Percentiles rank a stretch among this genome's conserved stretches.
Conservation (phyloP, 30 jellyfish, hydroid and myxozoan genomes). For the Cassiopea xamachana region DNA sequence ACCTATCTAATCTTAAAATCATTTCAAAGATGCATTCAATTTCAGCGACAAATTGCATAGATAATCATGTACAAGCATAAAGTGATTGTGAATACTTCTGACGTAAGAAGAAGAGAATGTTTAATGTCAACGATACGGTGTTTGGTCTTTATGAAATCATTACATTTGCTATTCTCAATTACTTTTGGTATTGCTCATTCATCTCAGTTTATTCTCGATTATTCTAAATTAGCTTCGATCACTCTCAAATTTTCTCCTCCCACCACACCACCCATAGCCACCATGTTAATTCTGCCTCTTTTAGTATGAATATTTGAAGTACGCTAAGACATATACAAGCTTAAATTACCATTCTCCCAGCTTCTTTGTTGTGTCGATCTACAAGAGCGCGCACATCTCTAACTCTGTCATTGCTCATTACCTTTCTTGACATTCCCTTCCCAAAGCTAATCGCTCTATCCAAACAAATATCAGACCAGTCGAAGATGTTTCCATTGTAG, state of each 20-base stretch:
- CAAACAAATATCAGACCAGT: constrained; percentile 83
- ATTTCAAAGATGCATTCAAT: not conserved
- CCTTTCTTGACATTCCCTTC: constrained; percentile 64
- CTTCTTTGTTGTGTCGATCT: constrained; percentile 82
- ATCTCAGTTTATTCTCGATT: not conserved
- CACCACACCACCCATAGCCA: no score
- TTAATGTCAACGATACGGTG: no score
- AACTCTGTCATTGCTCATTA: constrained; percentile 70
- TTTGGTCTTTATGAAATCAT: no score
- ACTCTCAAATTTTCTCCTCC: no score
- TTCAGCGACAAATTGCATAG: not conserved
- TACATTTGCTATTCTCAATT: no score
- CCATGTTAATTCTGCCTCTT: no score
- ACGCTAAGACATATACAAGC: no score
- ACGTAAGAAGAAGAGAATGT: not conserved
- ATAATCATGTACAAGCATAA: not conserved
- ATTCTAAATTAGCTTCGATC: no score
- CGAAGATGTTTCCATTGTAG: constrained; percentile 65
- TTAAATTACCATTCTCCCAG: constrained; percentile 80
- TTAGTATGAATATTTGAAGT: no score
- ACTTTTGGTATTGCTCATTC: not conserved
- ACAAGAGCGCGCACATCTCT: constrained; percentile 72
- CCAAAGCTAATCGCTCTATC: constrained; percentile 78
- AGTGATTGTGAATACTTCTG: not conserved
- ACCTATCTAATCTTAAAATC: not conserved